These are phyloP conservation scores for Acrocephalus kingi DNA, from an alignment of 2,113 vertebrate genomes.

Conservation along the genomic window DNA sequence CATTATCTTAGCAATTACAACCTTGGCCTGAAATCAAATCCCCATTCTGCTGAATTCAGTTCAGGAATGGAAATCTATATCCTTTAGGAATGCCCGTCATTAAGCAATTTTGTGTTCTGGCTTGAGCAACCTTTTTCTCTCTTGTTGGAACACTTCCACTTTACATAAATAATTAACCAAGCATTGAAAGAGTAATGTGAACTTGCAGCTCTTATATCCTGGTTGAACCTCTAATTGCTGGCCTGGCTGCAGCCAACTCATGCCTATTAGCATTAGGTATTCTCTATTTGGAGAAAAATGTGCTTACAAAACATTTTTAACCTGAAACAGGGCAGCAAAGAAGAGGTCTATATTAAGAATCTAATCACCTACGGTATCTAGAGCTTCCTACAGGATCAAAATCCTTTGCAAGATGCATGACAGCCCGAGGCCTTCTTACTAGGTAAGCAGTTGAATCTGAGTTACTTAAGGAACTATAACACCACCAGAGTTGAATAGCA, in stretches of 20 bases:
- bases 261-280: neutral
- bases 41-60: neutral
- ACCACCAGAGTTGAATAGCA: neutral
- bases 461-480: neutral
- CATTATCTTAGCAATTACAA: neutral
- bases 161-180: constrained; percentile 23
- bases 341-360: neutral
- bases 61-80: neutral
- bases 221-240: neutral
- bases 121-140: neutral
- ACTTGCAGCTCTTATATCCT: neutral
- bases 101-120: neutral
- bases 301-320: neutral
- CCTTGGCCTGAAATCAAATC: constrained; percentile 2
- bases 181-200: neutral
- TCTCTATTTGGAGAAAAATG: neutral
- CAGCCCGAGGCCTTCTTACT: neutral
- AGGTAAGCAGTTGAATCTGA: neutral
- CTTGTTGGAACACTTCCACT: neutral
- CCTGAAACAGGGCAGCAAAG: neutral
- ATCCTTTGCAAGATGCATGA: neutral
- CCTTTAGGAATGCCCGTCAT: neutral
- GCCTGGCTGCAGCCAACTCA: neutral
- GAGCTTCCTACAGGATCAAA: neutral
- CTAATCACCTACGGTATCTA: neutral